A percentile compares a stretch with the other conserved stretches of the same genome.
Evolutionary conservation across 2,113 vertebrate species (phyloP).

Genomic region (Gallinago media): DNA sequence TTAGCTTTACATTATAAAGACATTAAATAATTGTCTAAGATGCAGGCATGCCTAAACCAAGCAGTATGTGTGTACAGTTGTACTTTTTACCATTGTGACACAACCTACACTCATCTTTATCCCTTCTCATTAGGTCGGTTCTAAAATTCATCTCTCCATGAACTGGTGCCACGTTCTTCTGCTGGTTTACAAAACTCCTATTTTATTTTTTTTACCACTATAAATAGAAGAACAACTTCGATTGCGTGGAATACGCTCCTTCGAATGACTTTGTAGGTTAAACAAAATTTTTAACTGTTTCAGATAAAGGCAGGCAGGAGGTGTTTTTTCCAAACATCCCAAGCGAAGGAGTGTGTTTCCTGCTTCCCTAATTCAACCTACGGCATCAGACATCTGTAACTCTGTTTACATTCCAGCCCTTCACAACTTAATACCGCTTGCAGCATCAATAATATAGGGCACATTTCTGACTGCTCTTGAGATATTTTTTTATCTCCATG

Average conservation of each 20-base stretch:
- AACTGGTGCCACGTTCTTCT: not conserved
- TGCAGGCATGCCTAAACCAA: not conserved
- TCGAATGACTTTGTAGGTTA: constrained; percentile 7
- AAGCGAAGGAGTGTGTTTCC: constrained; percentile 58
- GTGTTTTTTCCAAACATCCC: constrained; percentile 61
- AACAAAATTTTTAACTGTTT: constrained; percentile 58
- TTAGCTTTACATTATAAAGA: constrained; percentile 6
- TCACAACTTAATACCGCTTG: constrained; percentile 60
- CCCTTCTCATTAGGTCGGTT: not conserved
- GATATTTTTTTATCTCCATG: constrained; percentile 71
- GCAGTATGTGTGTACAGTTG: not conserved
- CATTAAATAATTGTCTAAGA: not conserved
- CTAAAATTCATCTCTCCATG: not conserved
- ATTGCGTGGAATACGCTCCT: not conserved
- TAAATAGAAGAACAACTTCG: not conserved
- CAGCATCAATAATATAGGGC: constrained; percentile 68
- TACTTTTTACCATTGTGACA: not conserved
- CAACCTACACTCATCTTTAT: not conserved
- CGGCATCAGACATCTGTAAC: constrained; percentile 65
- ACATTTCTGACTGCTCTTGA: constrained; percentile 63
- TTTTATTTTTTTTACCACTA: not conserved
- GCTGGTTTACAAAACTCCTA: not conserved
- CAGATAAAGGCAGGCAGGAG: constrained; percentile 59
- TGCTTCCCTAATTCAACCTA: constrained; percentile 61
- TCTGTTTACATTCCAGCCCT: constrained; percentile 68